Base-by-base conservation (phyloP, 1,140 invertebrate genomes). In the Oryzaephilus surinamensis region DNA sequence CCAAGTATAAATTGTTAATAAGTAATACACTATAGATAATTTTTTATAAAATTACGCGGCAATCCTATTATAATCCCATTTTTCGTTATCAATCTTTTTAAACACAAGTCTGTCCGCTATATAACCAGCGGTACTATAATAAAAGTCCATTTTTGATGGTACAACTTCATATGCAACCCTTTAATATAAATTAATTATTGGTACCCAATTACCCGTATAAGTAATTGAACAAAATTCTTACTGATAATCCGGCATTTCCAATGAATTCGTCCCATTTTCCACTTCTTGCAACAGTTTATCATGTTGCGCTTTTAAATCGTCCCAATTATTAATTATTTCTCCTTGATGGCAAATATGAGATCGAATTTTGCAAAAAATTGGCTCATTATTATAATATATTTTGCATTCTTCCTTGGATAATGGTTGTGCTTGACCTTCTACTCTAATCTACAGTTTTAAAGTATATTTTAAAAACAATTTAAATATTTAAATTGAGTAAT, bases 131-230 rank as follows among this genome's bases (percentile, higher is more conserved):
- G 45, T 31, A 1, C 54, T 43, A 21, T 48, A 54, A 41, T 63
- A 66, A 47, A 65, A 67, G 35, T 66, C 65, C 36, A 66, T 57
- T 16, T 45, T 52, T 3, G 48, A 38, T 8, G 64, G 60, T 13
- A 38, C 42, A n/a, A 67, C 38, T 46, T 64, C 62, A 30, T 60
- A 65, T 3, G 48, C 60, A 13, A 54, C 35, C 21, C 65, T 67
- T 46, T 39, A 65, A 59, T 11, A 38, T 42, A 30, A 38, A 36
- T 30, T 32, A 38, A 19, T 10, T 12, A 20, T 30, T 17, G 15
- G 26, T 13, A 28, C 1, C 36, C 14, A 36, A 34, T 15, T 38
- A n/a, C n/a, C n/a, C n/a, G n/a, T n/a, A n/a, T n/a, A n/a, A n/a
- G 16, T 18, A 34, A 2, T 14, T 19, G 0, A 41, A 34, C 24